Evolutionary conservation across 2,797 vertebrate species (phyloP).

Genomic region (Pangasius sanitwongsei): DNA sequence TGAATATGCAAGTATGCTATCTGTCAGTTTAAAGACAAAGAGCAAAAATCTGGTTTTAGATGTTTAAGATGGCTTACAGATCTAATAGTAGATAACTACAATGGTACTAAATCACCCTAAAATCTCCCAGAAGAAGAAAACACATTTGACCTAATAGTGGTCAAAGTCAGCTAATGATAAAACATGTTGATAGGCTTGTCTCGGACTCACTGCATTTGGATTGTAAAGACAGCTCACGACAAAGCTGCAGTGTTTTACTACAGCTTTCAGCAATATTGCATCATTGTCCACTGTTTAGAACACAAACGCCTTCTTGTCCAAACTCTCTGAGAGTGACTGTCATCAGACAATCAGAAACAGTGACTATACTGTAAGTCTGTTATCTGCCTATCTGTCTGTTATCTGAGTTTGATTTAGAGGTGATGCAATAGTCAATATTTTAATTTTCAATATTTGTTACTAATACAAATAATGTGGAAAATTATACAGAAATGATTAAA

Average conservation of each 20-base stretch:
- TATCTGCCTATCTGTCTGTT: background rate
- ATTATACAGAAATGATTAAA: background rate
- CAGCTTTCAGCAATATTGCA: slow-evolving; percentile 23
- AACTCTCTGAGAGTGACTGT: background rate
- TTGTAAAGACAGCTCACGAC: background rate
- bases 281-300: slow-evolving; percentile 17
- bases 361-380: background rate
- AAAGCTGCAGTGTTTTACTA: background rate
- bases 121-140: background rate
- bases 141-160: background rate
- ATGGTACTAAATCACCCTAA: background rate
- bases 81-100: background rate
- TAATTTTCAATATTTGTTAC: background rate
- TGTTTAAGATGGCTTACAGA: background rate
- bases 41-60: background rate
- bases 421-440: background rate
- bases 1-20: background rate
- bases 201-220: background rate
- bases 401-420: background rate
- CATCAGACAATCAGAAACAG: slow-evolving; percentile 9
- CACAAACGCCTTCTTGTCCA: slow-evolving; percentile 1
- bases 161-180: background rate
- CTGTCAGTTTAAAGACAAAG: background rate
- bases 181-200: background rate
- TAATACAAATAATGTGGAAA: background rate